Conservation (phyloP, 2,888 invertebrate species). For the Eugnorisma glareosa region DNA sequence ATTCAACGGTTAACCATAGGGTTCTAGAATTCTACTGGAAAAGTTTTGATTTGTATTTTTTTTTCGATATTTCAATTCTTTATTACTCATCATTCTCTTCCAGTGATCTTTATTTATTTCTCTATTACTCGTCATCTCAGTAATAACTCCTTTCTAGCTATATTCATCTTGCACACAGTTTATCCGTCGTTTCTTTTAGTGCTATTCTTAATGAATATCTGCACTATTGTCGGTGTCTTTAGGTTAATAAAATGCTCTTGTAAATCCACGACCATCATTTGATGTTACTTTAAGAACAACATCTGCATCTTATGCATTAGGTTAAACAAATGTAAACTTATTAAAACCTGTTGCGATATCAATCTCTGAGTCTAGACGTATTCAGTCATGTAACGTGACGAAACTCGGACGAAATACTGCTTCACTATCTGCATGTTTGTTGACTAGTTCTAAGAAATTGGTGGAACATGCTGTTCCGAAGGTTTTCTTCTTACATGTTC, state of each 20-base stretch:
- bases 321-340: slow-evolving; percentile 10
- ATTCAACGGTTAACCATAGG: neutral
- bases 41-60: neutral
- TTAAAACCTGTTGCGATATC: slow-evolving; percentile 41
- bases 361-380: slow-evolving; percentile 27
- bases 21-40: too few species aligned
- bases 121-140: neutral
- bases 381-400: slow-evolving; percentile 16
- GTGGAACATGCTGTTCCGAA: slow-evolving; percentile 8
- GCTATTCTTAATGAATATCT: neutral
- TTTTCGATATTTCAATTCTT: neutral
- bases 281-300: neutral
- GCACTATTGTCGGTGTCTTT: neutral
- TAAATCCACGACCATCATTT: neutral
- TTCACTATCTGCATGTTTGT: slow-evolving; percentile 12
- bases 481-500: neutral
- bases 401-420: slow-evolving; percentile 14
- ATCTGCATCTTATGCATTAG: neutral
- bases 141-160: neutral
- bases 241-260: neutral
- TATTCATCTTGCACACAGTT: neutral
- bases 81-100: neutral
- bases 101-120: neutral
- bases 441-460: slow-evolving; percentile 7
- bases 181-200: neutral